Evolutionary conservation across 2,113 vertebrate species (phyloP).

Genomic region (Labrus mixtus): DNA sequence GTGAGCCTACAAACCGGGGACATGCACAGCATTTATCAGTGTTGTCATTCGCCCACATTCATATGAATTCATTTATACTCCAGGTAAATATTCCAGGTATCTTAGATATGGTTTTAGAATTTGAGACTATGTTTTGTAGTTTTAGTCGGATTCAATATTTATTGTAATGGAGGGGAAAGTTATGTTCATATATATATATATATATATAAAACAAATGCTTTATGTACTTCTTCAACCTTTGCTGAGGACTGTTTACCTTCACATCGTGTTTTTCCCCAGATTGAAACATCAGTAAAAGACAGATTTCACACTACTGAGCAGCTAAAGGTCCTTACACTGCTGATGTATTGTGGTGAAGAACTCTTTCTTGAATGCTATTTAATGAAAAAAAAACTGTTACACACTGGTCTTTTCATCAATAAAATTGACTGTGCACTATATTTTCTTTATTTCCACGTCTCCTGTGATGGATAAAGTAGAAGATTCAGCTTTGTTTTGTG

Average conservation of each 20-base stretch:
- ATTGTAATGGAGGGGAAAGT: constrained; percentile 73
- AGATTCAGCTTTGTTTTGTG: background rate
- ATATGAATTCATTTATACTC: constrained; percentile 62
- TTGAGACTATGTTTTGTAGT: constrained; percentile 69
- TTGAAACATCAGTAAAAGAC: constrained; percentile 36
- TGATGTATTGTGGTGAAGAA: constrained; percentile 64
- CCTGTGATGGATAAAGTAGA: constrained; percentile 10
- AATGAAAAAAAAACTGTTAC: constrained; percentile 80
- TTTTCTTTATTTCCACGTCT: constrained; percentile 52
- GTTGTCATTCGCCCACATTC: constrained; percentile 34
- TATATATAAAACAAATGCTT: constrained; percentile 62
- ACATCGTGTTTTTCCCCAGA: constrained; percentile 57
- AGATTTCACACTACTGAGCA: constrained; percentile 48
- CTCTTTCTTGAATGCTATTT: constrained; percentile 83
- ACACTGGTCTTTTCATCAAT: constrained; percentile 90
- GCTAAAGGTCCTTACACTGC: constrained; percentile 64
- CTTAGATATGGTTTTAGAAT: constrained; percentile 62
- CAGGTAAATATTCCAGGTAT: constrained; percentile 66
- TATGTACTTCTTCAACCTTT: constrained; percentile 84
- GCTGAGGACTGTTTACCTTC: constrained; percentile 83
- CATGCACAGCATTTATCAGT: constrained; percentile 45
- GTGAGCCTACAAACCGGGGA: constrained; percentile 60
- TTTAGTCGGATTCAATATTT: constrained; percentile 75
- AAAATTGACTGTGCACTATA: constrained; percentile 89
- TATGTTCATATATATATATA: constrained; percentile 48